A percentile compares a stretch with the other conserved stretches of the same genome.
These are phyloP conservation scores for Melanotaenia maccullochi DNA, from an alignment of 2,797 vertebrate genomes.

Conservation along the genomic window DNA sequence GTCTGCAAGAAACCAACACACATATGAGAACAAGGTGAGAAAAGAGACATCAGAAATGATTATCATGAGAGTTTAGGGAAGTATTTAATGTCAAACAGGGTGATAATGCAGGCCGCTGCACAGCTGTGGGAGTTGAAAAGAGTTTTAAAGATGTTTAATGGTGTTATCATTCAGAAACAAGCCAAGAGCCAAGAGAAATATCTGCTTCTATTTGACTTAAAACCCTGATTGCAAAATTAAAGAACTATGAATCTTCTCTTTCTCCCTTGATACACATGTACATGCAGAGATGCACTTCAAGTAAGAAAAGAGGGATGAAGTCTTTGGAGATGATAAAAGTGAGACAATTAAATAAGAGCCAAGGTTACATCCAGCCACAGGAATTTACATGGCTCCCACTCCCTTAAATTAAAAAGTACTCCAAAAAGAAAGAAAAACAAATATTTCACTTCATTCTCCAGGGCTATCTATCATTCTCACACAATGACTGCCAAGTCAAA, in stretches of 20 bases:
- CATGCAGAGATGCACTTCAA: conserved; percentile 39
- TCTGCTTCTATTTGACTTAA: conserved; percentile 33
- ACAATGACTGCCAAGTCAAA: conserved; percentile 71
- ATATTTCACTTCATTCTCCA: conserved; percentile 68
- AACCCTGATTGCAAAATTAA: conserved; percentile 41
- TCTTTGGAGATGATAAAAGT: conserved; percentile 61
- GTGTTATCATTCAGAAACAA: conserved; percentile 40
- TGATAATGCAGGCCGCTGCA: background rate
- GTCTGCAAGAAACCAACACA: conserved; percentile 78
- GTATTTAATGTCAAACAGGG: background rate
- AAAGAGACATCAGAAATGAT: background rate
- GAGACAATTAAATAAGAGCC: conserved; percentile 60
- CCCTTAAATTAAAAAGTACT: conserved; percentile 61
- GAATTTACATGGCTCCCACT: conserved; percentile 64
- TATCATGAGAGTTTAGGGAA: conserved; percentile 11
- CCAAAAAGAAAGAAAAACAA: conserved; percentile 75
- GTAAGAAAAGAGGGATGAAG: conserved; percentile 53
- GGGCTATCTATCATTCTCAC: conserved; percentile 71
- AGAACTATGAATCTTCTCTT: conserved; percentile 39
- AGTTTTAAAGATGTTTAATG: conserved; percentile 40
- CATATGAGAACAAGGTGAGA: background rate
- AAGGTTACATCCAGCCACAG: conserved; percentile 57
- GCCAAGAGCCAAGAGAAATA: conserved; percentile 37
- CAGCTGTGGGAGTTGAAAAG: conserved; percentile 40
- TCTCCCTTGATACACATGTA: conserved; percentile 17